These are phyloP conservation scores for Neopipo cinnamomea DNA, from an alignment of 2,113 vertebrate genomes.

Conservation along the genomic window DNA sequence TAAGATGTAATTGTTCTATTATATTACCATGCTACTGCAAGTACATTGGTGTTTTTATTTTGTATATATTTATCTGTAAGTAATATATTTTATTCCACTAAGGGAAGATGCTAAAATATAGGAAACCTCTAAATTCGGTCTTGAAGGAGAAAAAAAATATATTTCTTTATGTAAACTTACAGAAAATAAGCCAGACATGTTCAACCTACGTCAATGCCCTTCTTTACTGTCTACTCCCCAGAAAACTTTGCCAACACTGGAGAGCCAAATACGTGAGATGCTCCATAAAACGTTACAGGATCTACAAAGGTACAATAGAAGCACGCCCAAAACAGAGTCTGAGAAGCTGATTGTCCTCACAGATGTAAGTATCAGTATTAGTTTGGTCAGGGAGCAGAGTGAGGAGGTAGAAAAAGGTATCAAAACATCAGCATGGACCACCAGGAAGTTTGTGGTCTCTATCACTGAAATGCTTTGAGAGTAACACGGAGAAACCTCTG, in stretches of 20 bases:
- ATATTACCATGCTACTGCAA: neutral
- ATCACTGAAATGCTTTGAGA: neutral
- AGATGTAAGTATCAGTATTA: constrained; percentile 40
- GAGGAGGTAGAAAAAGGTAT: neutral
- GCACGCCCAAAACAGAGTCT: neutral
- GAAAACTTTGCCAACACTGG: constrained; percentile 68
- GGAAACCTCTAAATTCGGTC: neutral
- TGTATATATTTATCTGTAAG: neutral
- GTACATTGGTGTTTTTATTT: neutral
- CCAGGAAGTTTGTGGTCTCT: neutral
- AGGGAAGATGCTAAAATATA: neutral
- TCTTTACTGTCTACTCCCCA: neutral
- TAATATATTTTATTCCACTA: neutral
- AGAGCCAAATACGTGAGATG: constrained; percentile 40
- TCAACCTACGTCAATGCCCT: neutral
- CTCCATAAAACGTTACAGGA: constrained; percentile 23
- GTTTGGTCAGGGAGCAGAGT: neutral
- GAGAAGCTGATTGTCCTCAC: constrained; percentile 62
- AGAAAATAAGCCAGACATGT: neutral
- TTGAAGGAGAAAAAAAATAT: neutral
- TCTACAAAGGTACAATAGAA: neutral
- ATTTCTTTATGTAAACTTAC: neutral
- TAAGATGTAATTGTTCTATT: neutral
- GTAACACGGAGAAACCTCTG: neutral
- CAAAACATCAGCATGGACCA: neutral